A percentile compares a stretch with the other conserved stretches of the same genome.
Evolutionary conservation across 1,140 invertebrate genomes (phyloP).

Genomic region (Heliconius hewitsoni): DNA sequence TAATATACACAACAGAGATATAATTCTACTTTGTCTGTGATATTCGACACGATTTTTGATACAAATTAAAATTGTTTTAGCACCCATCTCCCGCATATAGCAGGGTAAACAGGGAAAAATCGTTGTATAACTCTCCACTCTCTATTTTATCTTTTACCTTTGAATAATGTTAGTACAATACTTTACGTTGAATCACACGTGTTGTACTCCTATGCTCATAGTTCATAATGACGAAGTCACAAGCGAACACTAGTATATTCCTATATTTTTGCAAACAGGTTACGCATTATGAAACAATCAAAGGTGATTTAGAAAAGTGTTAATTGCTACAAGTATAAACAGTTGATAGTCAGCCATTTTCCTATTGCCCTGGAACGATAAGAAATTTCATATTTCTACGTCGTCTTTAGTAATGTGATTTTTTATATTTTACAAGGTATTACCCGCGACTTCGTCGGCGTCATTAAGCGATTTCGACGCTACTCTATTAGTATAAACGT

Average conservation of each 20-base stretch:
- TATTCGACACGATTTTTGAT: neutral
- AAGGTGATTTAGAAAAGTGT: constrained; percentile 4
- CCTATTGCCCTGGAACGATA: constrained; percentile 2
- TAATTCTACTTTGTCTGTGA: too few relatives aligned
- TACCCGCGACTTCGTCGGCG: neutral
- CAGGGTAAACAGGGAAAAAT: too few relatives aligned
- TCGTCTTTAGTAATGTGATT: neutral
- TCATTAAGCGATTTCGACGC: too few relatives aligned
- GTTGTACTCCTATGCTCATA: neutral
- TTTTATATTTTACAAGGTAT: neutral
- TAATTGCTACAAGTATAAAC: constrained; percentile 14
- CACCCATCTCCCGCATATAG: too few relatives aligned
- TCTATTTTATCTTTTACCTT: too few relatives aligned
- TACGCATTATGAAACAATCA: constrained; percentile 10
- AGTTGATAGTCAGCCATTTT: constrained; percentile 10
- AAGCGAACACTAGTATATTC: neutral
- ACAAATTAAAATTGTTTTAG: neutral
- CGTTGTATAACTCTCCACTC: too few relatives aligned
- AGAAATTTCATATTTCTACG: constrained; percentile 1
- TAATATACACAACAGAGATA: too few relatives aligned
- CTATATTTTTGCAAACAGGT: neutral
- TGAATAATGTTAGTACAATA: too few relatives aligned
- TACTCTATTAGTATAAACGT: too few relatives aligned
- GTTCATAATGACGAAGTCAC: neutral
- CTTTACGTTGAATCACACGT: neutral